phyloP scores from a whole-genome alignment of 2,113 vertebrate species.

The Rana temporaria region DNA sequence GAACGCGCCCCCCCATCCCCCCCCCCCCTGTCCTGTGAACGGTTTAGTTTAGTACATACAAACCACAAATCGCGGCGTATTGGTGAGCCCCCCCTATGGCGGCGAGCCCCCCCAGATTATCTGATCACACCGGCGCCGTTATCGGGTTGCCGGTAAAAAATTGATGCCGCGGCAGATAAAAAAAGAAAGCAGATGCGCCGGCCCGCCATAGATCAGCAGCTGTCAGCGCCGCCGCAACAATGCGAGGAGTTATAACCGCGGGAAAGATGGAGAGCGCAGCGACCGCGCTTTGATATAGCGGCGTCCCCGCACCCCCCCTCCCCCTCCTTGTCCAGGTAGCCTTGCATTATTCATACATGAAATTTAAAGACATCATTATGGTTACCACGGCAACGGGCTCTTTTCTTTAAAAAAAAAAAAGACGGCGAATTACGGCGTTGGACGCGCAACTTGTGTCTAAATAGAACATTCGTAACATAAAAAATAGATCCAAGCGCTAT shows the following conservation, averaged over 20 bases:
- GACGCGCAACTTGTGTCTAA: conserved; percentile 22
- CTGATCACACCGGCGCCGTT: background rate
- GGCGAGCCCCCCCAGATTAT: background rate
- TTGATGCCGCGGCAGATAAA: background rate
- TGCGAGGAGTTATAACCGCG: background rate
- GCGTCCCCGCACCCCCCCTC: background rate
- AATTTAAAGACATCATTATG: conserved; percentile 45
- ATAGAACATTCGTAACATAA: conserved; percentile 24
- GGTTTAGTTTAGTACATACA: too few species aligned
- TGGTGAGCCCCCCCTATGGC: too few species aligned
- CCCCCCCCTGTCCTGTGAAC: too few species aligned
- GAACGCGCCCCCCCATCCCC: too few species aligned
- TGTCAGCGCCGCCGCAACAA: conserved; percentile 2
- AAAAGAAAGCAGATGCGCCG: background rate
- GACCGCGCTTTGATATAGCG: background rate
- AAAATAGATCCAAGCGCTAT: background rate
- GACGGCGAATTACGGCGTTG: conserved; percentile 5
- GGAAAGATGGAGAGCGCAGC: background rate
- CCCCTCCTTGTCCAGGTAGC: conserved; percentile 18
- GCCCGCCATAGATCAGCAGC: background rate
- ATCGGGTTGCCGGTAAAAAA: background rate
- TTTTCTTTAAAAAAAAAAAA: background rate
- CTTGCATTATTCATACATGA: conserved; percentile 40
- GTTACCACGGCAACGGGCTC: conserved; percentile 48
- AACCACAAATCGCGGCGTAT: too few species aligned